Base-by-base conservation (phyloP, 2,888 invertebrate species). In the Caenorhabditis sinica region DNA sequence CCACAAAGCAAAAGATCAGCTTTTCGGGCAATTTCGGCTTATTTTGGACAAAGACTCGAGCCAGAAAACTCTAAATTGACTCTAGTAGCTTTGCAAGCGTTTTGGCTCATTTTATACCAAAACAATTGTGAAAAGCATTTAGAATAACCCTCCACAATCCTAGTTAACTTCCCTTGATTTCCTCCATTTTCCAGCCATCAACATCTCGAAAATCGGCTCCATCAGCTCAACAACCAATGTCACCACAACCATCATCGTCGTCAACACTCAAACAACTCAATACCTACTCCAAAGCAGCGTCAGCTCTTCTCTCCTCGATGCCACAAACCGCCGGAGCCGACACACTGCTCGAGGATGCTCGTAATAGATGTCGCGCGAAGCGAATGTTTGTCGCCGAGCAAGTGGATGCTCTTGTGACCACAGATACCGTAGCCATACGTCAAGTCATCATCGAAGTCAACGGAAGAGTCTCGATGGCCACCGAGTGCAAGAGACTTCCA, bases 351-450 rank as follows among this genome's bases (percentile, higher is more conserved):
- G 43, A 68, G 13, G 77, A 77, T 3, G 63, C 85, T 3, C 33
- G 68, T 9, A n/a, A 6, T 2, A 43, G 40, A 40, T 25, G 25
- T 3, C 65, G 65, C 20, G 81, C 85, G 2, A 43, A 66, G 20
- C 49, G 77, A n/a, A 63, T 85, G 81, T 85, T 30, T 33, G 73
- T 85, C 5, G 56, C 33, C 33, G 76, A 81, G 51, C 61, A 65
- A 11, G 45, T 63, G 5, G 68, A 81, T 13, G 85, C 79, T 5
- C 63, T 85, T 17, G 85, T 85, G 17, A 56, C 85, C 3, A 68
- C 49, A 0, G 61, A 75, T 3, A 13, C 33, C 5, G 61, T 85
- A 0, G 9, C 33, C 0, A 36, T 58, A 4, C 75, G 85, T 15
- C 25, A 53, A 2, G 85, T 85, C 1, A 60, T 82, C 15, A 28